Base-by-base conservation (phyloP, 2,888 invertebrate species). In the Archips xylosteana region DNA sequence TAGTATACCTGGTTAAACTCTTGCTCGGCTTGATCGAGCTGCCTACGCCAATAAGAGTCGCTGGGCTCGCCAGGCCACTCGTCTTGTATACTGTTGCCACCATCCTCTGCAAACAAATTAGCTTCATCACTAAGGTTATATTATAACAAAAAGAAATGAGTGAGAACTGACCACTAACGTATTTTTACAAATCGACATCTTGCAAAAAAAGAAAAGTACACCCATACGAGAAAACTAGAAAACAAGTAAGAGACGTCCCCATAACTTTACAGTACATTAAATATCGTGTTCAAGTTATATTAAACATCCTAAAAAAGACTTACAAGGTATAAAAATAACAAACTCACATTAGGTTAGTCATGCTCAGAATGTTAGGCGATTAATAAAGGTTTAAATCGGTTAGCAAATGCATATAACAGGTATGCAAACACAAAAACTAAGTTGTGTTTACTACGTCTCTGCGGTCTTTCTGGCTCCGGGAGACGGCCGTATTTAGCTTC, bases 401-500 rank as follows among this genome's bases (percentile, higher is more conserved):
- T 82, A 82, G 71, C 75, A 49, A 47, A 49, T 51, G 59, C 68
- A 73, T 75, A 77, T 71, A 47, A 71, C 49, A 77, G 74, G 61
- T 70, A 77, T 77, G 77, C 76, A 67, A 75, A 67, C 76, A 81
- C 80, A 82, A 78, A 72, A 45, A 79, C 78, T 80, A 80, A 78
- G 78, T 81, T 76, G 77, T 82, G 79, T 87, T 94, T 95, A 96
- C 86, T 95, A 89, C 80, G 87, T 89, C 79, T 89, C 85, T 85
- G 82, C 84, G 95, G 83, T 83, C 95, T 78, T 79, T 94, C 89
- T 2, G 95, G 87, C 76, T 95, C 95, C 12, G 96, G 96, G 70
- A 97, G 87, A 77, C 96, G 96, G 67, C 97, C 97, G 85, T 97
- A 97, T 94, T 96, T 97, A 39, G 96, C 96, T 84, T 97, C 97